These are phyloP conservation scores for Gavialis gangeticus DNA, from an alignment of 2,113 vertebrate genomes.

Conservation along the genomic window DNA sequence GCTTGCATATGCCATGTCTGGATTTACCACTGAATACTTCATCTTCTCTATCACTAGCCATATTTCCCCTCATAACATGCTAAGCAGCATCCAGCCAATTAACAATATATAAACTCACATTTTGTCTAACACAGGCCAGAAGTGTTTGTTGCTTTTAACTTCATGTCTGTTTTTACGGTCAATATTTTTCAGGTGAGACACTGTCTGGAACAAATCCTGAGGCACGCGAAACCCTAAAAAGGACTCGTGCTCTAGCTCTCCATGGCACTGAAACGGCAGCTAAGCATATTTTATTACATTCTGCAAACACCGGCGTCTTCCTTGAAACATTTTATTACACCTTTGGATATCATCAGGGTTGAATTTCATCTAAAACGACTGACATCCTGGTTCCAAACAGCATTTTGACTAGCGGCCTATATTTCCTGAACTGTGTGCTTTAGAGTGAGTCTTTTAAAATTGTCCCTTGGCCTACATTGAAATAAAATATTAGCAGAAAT, in stretches of 20 bases:
- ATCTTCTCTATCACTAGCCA: background rate
- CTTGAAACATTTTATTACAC: constrained; percentile 62
- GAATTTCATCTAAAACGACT: constrained; percentile 60
- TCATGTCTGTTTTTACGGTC: constrained; percentile 63
- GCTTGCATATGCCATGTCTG: background rate
- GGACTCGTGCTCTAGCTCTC: constrained; percentile 9
- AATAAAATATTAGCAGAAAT: constrained; percentile 74
- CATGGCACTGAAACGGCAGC: constrained; percentile 35
- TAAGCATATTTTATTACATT: constrained; percentile 36
- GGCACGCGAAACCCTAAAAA: constrained; percentile 25
- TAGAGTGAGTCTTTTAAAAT: constrained; percentile 50
- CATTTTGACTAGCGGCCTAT: constrained; percentile 13
- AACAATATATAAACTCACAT: constrained; percentile 53
- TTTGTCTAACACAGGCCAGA: constrained; percentile 52
- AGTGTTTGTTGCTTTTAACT: constrained; percentile 41
- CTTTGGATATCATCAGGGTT: constrained; percentile 35
- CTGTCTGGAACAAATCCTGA: constrained; percentile 40
- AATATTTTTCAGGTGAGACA: constrained; percentile 70
- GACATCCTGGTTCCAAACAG: constrained; percentile 47
- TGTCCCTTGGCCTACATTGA: constrained; percentile 59
- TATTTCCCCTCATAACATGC: constrained; percentile 11
- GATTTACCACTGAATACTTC: background rate
- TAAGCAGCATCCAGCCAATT: constrained; percentile 55
- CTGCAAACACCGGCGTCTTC: constrained; percentile 46
- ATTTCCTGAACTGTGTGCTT: constrained; percentile 33